Percentiles rank a stretch among this genome's conserved stretches.
These are phyloP conservation scores for Hylaeus anthracinus DNA, from an alignment of 1,140 invertebrate genomes.

Conservation along the genomic window DNA sequence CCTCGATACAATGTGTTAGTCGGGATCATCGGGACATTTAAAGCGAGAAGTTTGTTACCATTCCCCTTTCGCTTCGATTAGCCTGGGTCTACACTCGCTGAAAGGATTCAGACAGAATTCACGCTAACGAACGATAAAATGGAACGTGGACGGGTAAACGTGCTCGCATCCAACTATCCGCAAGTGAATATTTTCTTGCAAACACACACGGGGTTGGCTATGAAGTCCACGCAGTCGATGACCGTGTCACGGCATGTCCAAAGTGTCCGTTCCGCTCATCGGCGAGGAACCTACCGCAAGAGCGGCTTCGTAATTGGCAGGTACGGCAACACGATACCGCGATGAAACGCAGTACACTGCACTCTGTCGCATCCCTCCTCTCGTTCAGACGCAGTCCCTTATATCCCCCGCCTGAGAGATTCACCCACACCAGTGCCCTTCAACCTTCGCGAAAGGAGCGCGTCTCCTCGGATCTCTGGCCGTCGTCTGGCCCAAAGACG, in stretches of 20 bases:
- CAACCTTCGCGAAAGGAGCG: constrained; percentile 42
- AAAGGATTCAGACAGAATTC: neutral
- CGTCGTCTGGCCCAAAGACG: constrained; percentile 47
- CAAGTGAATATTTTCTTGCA: constrained; percentile 8
- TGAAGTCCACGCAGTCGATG: constrained; percentile 51
- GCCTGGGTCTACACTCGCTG: too few relatives aligned
- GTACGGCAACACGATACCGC: constrained; percentile 70
- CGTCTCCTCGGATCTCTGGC: constrained; percentile 52
- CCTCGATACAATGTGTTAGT: too few relatives aligned
- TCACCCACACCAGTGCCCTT: constrained; percentile 53
- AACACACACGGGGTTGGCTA: constrained; percentile 18
- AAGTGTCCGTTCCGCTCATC: constrained; percentile 58
- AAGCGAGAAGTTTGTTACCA: too few relatives aligned
- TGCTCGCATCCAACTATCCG: neutral
- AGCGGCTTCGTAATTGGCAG: constrained; percentile 72
- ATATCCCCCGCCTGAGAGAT: neutral
- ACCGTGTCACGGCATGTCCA: constrained; percentile 57
- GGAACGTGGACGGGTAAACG: neutral
- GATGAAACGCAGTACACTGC: constrained; percentile 49
- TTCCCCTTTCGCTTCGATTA: too few relatives aligned
- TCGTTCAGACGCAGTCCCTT: constrained; percentile 21
- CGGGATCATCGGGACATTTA: too few relatives aligned
- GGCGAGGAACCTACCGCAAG: constrained; percentile 57
- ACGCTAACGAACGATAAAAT: neutral
- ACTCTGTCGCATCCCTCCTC: constrained; percentile 51